Evolutionary conservation across 2,888 invertebrate genomes (phyloP), one percentile per base, ranked within the genome.

Genomic region (Acrobeloides nanus): DNA sequence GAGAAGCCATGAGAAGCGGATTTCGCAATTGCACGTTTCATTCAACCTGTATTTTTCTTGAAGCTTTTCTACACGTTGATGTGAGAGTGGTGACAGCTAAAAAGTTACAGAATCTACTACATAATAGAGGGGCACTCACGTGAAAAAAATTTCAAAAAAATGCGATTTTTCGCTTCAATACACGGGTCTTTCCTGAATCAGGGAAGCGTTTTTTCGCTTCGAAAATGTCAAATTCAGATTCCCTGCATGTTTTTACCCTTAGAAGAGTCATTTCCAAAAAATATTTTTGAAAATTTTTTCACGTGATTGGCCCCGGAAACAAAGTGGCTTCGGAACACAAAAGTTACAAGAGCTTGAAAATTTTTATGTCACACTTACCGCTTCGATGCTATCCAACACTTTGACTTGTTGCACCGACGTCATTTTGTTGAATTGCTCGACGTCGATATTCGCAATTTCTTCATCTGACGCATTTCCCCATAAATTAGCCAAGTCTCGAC

Each of bases 11-110:
- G 77, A 75, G 62, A 79, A 78, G 48, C 74, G 80, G 40, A 90
- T 84, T 77, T 92, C 90, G 0, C 83, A 79, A 74, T 90, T 92
- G 61, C 81, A 81, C 4, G 80, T 80, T 0, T 73, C 72, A 42
- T 80, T 80, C 48, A 90, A 77, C 24, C 80, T 78, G 73, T 88
- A 89, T 0, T 80, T 74, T 0, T 77, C 73, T 31, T 84, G 81
- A 63, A 88, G 10, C 76, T 76, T 62, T n/a, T 81, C 77, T 1
- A 84, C 73, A 62, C 83, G 80, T 1, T 61, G 39, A 6, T 15
- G 12, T 6, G 37, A 21, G 17, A 49, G 15, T n/a, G 33, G 35
- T 6, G 24, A 15, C 39, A 18, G 23, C 17, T 32, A 33, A 23
- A n/a, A n/a, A n/a, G n/a, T n/a, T n/a, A n/a, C n/a, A n/a, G n/a